Conservation (phyloP, 2,797 vertebrate genomes). For the Distichodus sexfasciatus region DNA sequence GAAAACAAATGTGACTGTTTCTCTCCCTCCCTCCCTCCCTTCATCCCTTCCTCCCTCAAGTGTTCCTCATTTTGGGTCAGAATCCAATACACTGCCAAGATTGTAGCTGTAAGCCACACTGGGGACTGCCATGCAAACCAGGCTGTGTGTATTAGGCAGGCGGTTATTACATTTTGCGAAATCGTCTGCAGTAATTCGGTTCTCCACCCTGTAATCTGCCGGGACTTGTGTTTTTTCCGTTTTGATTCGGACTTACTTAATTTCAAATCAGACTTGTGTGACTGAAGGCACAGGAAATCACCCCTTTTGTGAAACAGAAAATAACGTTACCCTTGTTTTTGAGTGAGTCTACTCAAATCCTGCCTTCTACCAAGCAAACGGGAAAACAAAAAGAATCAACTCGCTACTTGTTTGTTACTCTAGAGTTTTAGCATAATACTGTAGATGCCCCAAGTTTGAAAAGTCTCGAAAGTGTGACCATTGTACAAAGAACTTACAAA, state of each 20-base stretch:
- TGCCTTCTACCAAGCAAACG: neutral
- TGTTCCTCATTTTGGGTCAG: conserved; percentile 41
- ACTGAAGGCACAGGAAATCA: neutral
- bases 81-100: conserved; percentile 50
- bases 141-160: conserved; percentile 39
- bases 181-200: conserved; percentile 17
- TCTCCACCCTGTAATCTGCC: conserved; percentile 2
- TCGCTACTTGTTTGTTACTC: too few relatives aligned
- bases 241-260: neutral
- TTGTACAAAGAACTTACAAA: too few relatives aligned
- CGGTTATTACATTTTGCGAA: conserved; percentile 42
- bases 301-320: neutral
- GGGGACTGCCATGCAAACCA: conserved; percentile 36
- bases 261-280: neutral
- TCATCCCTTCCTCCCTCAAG: conserved; percentile 49
- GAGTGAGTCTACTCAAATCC: neutral
- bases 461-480: too few relatives aligned
- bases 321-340: neutral
- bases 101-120: conserved; percentile 39
- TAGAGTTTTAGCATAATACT: too few relatives aligned
- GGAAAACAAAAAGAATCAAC: neutral
- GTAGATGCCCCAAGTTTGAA: too few relatives aligned
- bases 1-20: conserved; percentile 71
- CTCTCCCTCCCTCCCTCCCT: conserved; percentile 47
- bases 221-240: conserved; percentile 21